Conservation (phyloP, 1,140 invertebrate species). For the Drepana arcuata region DNA sequence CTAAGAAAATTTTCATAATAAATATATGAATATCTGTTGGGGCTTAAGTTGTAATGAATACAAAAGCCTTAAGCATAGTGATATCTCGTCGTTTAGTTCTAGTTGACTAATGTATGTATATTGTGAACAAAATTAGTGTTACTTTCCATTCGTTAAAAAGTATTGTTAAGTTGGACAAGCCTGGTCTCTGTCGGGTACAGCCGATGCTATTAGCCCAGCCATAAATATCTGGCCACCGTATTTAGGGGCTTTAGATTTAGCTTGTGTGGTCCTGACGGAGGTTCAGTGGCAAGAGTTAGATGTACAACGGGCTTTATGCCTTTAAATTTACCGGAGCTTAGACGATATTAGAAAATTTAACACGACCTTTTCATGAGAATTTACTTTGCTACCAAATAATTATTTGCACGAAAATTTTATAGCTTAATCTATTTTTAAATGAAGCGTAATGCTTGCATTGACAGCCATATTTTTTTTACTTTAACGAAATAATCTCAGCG, state of each 20-base stretch:
- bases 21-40: no score
- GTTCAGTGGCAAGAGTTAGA: constrained; percentile 31
- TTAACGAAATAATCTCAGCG: no score
- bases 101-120: no score
- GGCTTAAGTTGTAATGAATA: no score
- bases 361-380: no score
- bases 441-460: no score
- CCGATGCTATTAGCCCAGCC: constrained; percentile 52
- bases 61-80: no score
- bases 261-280: constrained; percentile 55
- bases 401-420: no score
- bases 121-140: constrained; percentile 2
- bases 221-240: constrained; percentile 63
- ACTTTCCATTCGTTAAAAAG: constrained; percentile 9
- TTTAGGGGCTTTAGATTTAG: constrained; percentile 62
- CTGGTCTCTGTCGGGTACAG: constrained; percentile 35
- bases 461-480: no score
- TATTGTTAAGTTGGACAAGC: constrained; percentile 4
- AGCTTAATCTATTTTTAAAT: no score
- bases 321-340: constrained; percentile 13
- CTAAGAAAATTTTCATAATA: constrained; percentile 13
- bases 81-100: no score
- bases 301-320: constrained; percentile 19
- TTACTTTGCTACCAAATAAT: no score
- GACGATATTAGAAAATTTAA: background rate